These are phyloP conservation scores for Cyanoderma ruficeps DNA, from an alignment of 2,113 vertebrate genomes.

Conservation along the genomic window DNA sequence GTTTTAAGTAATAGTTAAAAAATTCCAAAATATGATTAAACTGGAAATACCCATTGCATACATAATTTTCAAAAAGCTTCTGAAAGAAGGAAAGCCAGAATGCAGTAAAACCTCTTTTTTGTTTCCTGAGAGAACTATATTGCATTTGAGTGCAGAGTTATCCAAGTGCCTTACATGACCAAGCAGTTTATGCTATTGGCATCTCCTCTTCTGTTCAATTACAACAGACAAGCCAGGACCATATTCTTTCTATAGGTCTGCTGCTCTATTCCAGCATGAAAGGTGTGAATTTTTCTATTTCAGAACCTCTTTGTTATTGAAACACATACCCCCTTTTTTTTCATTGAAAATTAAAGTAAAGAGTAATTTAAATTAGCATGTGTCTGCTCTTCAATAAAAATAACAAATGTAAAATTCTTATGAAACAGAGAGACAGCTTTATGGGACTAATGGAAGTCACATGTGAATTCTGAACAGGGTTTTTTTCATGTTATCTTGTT, in stretches of 20 bases:
- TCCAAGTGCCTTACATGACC: not conserved
- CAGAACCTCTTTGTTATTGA: slow-evolving; percentile 4
- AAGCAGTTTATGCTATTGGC: not conserved
- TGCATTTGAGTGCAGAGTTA: not conserved
- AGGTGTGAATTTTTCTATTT: not conserved
- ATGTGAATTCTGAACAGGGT: not conserved
- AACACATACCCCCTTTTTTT: not conserved
- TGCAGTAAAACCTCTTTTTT: not conserved
- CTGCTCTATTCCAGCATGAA: not conserved
- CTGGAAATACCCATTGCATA: slow-evolving; percentile 5
- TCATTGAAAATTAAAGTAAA: not conserved
- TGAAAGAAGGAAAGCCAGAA: not conserved
- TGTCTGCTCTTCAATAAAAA: not conserved
- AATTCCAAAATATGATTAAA: slow-evolving; percentile 42
- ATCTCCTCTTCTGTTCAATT: not conserved
- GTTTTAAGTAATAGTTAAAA: slow-evolving; percentile 53
- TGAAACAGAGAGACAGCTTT: not conserved
- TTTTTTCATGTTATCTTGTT: not conserved
- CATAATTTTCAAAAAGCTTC: not conserved
- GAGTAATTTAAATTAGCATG: not conserved
- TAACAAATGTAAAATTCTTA: slow-evolving; percentile 6
- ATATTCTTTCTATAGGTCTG: not conserved
- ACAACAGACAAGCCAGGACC: not conserved
- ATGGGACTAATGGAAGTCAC: not conserved
- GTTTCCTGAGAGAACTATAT: not conserved